These are phyloP conservation scores for Caenorhabditis panamensis DNA, from an alignment of 2,888 invertebrate species.

Conservation along the genomic window DNA sequence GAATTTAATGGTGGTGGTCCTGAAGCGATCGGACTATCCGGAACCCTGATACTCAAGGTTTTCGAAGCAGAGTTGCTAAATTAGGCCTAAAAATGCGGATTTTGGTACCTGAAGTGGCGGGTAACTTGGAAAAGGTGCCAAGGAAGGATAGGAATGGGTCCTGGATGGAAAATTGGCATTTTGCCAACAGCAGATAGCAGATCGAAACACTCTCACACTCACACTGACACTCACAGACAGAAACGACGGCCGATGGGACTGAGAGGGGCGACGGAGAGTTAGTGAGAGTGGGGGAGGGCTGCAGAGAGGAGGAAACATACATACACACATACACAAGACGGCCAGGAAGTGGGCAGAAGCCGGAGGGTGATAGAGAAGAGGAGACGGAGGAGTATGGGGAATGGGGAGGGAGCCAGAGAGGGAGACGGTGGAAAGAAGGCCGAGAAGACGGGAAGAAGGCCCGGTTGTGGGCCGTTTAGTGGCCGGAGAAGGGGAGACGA, in stretches of 20 bases:
- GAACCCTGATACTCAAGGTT: not conserved
- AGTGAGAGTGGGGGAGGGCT: conserved; percentile 21
- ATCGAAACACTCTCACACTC: conserved; percentile 44
- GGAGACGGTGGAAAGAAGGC: conserved; percentile 20
- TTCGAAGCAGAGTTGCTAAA: not conserved
- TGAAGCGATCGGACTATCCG: not conserved
- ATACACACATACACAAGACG: conserved; percentile 24
- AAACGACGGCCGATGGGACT: conserved; percentile 30
- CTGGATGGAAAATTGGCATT: conserved; percentile 27
- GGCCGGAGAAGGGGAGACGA: conserved; percentile 6
- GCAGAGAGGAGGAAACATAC: conserved; percentile 38
- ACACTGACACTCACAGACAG: conserved; percentile 49
- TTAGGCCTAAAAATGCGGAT: conserved; percentile 16
- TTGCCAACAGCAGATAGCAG: conserved; percentile 49
- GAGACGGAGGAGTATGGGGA: conserved; percentile 9
- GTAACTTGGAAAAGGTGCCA: not conserved
- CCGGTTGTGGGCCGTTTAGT: conserved; percentile 36
- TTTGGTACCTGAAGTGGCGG: conserved; percentile 19
- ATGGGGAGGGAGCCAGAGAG: conserved; percentile 5
- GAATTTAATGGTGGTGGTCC: conserved; percentile 21
- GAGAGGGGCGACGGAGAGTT: conserved; percentile 9
- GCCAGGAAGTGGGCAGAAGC: not conserved
- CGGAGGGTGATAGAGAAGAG: conserved; percentile 29
- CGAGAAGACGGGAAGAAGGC: conserved; percentile 16
- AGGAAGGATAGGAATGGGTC: not conserved